phyloP scores from a whole-genome alignment of 2,113 vertebrate genomes.

The Triplophysa siluroides region DNA sequence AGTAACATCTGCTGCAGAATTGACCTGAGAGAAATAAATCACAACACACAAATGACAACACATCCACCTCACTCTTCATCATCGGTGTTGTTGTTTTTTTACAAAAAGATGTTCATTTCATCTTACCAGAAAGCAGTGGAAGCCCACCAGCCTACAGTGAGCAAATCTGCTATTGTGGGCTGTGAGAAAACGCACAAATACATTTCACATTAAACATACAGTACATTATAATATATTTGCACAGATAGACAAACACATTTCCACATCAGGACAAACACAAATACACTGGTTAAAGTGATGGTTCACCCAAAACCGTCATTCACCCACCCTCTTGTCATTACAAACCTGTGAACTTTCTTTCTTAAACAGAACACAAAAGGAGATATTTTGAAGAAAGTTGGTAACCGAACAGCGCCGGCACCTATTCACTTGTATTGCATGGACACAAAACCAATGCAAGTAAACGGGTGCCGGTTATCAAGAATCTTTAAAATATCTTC shows the following conservation, averaged over 20 bases:
- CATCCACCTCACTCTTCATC: neutral
- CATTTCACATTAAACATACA: neutral
- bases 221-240: neutral
- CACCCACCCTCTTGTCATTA: no score
- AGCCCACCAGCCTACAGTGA: constrained; percentile 96
- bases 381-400: no score
- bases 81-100: neutral
- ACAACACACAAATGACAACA: neutral
- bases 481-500: no score
- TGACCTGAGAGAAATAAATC: constrained; percentile 76
- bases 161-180: constrained; percentile 91
- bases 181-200: constrained; percentile 58
- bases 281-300: neutral
- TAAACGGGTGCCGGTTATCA: no score
- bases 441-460: no score
- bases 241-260: neutral
- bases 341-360: no score
- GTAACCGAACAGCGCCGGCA: no score
- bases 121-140: constrained; percentile 93
- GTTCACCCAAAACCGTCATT: no score
- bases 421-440: no score
- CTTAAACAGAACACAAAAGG: no score
- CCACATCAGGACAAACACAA: neutral
- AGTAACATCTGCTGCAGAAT: constrained; percentile 90
- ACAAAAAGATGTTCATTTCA: neutral